Base-by-base conservation (phyloP, 2,797 vertebrate species). In the Acomys russatus region DNA sequence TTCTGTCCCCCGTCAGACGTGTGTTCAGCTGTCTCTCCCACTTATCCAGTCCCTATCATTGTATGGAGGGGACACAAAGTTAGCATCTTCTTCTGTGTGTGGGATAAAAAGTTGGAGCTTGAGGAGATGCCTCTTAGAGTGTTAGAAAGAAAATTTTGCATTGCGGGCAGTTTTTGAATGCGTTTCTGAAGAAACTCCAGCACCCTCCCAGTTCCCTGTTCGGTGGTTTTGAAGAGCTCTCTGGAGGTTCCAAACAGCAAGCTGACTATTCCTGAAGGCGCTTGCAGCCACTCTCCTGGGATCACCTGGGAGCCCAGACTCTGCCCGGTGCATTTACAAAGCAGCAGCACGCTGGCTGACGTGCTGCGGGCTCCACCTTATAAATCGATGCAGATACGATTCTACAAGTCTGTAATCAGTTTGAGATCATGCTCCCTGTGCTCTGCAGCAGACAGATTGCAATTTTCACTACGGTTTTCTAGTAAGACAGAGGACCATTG, bases 321-420 rank as follows among this genome's bases (percentile, higher is more conserved):
- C 59, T 2, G 2, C 20, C 77, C 1, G 4, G 76, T 8, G 38
- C 44, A 0, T 51, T 82, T 73, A 71, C 59, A 83, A 76, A 33
- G 63, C 49, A 9, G 91, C 61, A 0, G 54, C 94, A 80, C 85
- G 10, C 85, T 44, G 94, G 10, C 85, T 44, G 94, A 76, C 56
- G 9, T 9, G 64, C 96, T 63, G 90, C 20, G 1, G 83, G 91
- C 51, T 93, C 93, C 83, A 82, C 86, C 95, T 94, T 82, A 38
- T 35, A 94, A 91, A 96, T 97, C 96, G 33, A 96, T 97, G 93
- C 94, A 95, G 97, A 97, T 97, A 15, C 87, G 85, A 96, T 97
- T 96, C 77, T 91, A 86, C 97, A 94, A 96, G 95, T 90, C 96
- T 78, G 83, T 97, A 94, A 97, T 95, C 96, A 92, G 83, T 92